These are phyloP conservation scores for Scopus umbretta DNA, from an alignment of 2,113 vertebrate genomes.

Conservation along the genomic window DNA sequence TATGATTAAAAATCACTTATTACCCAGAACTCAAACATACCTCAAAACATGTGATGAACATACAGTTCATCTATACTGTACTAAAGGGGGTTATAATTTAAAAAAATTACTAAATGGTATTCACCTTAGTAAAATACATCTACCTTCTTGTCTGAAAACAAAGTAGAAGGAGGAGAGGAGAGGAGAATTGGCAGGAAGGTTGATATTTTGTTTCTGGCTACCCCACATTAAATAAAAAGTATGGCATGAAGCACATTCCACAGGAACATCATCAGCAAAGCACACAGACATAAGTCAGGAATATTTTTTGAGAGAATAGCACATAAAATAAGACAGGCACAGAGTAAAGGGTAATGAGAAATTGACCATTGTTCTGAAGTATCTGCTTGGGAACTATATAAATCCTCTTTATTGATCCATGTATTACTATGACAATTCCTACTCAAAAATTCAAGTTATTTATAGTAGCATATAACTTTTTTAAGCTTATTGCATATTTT, in stretches of 20 bases:
- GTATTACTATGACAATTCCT: conserved; percentile 22
- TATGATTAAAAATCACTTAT: not conserved
- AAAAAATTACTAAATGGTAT: not conserved
- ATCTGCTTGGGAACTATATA: conserved; percentile 27
- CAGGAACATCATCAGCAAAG: not conserved
- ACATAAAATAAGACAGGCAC: conserved; percentile 23
- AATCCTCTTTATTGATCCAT: conserved; percentile 34
- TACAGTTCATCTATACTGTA: not conserved
- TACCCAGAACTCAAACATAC: not conserved
- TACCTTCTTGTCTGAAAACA: not conserved
- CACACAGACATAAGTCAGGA: not conserved
- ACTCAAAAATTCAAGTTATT: conserved; percentile 24
- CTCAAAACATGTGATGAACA: not conserved
- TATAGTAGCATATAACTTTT: not conserved
- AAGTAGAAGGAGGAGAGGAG: not conserved
- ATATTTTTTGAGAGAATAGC: not conserved
- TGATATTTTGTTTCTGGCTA: not conserved
- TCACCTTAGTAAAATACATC: not conserved
- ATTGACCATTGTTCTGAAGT: conserved; percentile 38
- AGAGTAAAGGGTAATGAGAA: conserved; percentile 43
- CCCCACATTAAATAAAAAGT: not conserved
- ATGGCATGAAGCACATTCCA: not conserved
- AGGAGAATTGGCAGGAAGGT: not conserved
- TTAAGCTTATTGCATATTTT: not conserved
- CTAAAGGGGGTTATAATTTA: not conserved